Conservation (phyloP, 2,797 vertebrate genomes). For the Lithobates pipiens region DNA sequence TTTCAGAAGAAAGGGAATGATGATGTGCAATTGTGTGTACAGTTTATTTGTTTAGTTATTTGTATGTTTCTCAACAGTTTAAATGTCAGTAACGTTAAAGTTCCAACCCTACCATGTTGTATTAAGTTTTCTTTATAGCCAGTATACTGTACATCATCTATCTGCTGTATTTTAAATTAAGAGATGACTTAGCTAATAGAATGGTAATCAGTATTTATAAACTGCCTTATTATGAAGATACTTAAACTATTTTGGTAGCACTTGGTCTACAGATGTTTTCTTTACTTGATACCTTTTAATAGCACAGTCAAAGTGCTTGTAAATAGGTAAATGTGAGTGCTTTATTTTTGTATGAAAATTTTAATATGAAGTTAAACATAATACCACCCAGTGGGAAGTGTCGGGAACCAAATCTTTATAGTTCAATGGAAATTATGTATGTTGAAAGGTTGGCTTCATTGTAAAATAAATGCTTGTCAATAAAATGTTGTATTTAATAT, state of each 20-base stretch:
- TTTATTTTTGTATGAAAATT: slow-evolving; percentile 78
- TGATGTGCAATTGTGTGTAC: slow-evolving; percentile 91
- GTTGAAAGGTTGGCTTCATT: slow-evolving; percentile 63
- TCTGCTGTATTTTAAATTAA: slow-evolving; percentile 75
- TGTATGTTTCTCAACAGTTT: slow-evolving; percentile 59
- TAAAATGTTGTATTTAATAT: slow-evolving; percentile 68
- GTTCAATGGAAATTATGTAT: slow-evolving; percentile 62
- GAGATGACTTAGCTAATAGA: slow-evolving; percentile 56
- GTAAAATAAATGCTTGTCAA: slow-evolving; percentile 69
- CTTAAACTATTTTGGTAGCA: slow-evolving; percentile 59
- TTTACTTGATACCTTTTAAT: slow-evolving; percentile 63
- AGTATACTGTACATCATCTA: slow-evolving; percentile 67
- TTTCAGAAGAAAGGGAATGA: slow-evolving; percentile 74
- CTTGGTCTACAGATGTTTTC: slow-evolving; percentile 60
- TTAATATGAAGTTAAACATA: slow-evolving; percentile 72
- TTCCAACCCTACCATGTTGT: slow-evolving; percentile 58
- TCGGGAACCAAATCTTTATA: slow-evolving; percentile 44
- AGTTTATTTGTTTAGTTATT: slow-evolving; percentile 78
- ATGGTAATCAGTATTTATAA: slow-evolving; percentile 74
- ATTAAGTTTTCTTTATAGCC: slow-evolving; percentile 64
- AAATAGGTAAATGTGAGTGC: slow-evolving; percentile 69
- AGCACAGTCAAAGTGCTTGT: slow-evolving; percentile 65
- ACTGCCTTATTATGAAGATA: slow-evolving; percentile 65
- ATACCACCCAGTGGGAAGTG: slow-evolving; percentile 42
- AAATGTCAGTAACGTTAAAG: slow-evolving; percentile 58